Base-by-base conservation (phyloP, 2,113 vertebrate genomes). In the Cephalopterus ornatus region DNA sequence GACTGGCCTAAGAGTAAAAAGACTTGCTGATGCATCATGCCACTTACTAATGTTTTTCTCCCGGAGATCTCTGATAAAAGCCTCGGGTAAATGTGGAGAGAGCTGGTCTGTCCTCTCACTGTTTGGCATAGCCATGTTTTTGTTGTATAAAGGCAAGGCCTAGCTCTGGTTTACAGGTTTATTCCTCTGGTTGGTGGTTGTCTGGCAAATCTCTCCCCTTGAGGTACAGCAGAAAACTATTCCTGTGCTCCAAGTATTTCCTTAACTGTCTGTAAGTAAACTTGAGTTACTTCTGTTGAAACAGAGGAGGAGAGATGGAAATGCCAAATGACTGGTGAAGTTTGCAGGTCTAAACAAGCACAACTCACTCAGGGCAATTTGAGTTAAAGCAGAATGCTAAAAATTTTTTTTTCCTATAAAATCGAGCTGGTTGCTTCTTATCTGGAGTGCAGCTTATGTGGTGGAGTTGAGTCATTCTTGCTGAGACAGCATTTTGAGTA, bases 321-420 rank as follows among this genome's bases (percentile, higher is more conserved):
- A 81, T 94, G 95, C 92, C 82, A 88, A 67, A 33, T 86, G 53
- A 66, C 35, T 96, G 80, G 79, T 12, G 21, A 83, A 79, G 61
- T 59, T 87, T 72, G 89, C 91, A 97, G 86, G 92, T 97, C 95
- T 91, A 68, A 97, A 97, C 93, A 97, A 61, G 95, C 85, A 84
- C 52, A 84, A 12, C 72, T 95, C 33, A 49, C 74, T 95, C 33
- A 49, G 73, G 74, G 74, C 92, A 62, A 82, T 93, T 92, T 83
- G 58, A 82, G 79, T 95, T 92, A 61, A 92, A 95, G 91, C 73
- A 92, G 84, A 66, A 90, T 52, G 53, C 80, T 72, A 61, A 89
- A 67, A 93, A 65, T 49, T 56, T 74, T 52, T 76, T 49, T 32
- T 73, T 12, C 0, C 73, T 85, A 5, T 92, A 39, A 93, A 79